Base-by-base conservation (phyloP, 53 echinoderm and acorn worm genomes). In the Zoroaster sp. region DNA sequence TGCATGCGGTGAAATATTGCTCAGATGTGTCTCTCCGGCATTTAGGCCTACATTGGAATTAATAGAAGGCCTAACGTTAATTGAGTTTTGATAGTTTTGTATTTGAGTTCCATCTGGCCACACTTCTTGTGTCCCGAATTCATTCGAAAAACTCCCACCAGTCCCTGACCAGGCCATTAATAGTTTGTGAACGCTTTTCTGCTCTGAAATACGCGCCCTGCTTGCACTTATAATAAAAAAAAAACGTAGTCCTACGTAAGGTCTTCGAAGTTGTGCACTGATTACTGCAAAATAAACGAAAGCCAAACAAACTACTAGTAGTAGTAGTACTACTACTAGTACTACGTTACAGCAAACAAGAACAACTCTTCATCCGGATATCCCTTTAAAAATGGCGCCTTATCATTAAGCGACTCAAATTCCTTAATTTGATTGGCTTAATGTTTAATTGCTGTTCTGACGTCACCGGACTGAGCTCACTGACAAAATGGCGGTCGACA, bases 91-190 rank as follows among this genome's bases (percentile, higher is more conserved):
- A 40, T 35, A 39, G n/a, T 30, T 35, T 74, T 82, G 85, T 21
- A 96, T 75, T 30, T 79, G 35, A 40, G 95, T 94, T 37, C 97
- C 97, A 77, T 97, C 97, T 41, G 97, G 97, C 97, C 97, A 97
- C 31, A 86, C 33, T 39, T 88, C 72, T 69, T 97, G 97, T 17
- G 95, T 92, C 35, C 97, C 96, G 89, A 96, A 96, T 38, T 94
- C 87, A 78, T 80, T 74, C 18, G 71, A 92, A 67, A 94, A 88
- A 36, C 69, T 74, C 28, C 54, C 78, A 30, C 18, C 76, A 21
- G 79, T 73, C 37, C 87, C 93, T 43, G 96, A 88, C 96, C 96
- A 96, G 45, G 95, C 91, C 96, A 96, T 96, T n/a, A n/a, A 66
- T 21, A 10, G 55, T 54, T 5, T 15, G 5, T 59, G 15, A 15